Evolutionary conservation across 2,113 vertebrate genomes (phyloP), one percentile per base, ranked within the genome.

Genomic region (Callithrix jacchus): DNA sequence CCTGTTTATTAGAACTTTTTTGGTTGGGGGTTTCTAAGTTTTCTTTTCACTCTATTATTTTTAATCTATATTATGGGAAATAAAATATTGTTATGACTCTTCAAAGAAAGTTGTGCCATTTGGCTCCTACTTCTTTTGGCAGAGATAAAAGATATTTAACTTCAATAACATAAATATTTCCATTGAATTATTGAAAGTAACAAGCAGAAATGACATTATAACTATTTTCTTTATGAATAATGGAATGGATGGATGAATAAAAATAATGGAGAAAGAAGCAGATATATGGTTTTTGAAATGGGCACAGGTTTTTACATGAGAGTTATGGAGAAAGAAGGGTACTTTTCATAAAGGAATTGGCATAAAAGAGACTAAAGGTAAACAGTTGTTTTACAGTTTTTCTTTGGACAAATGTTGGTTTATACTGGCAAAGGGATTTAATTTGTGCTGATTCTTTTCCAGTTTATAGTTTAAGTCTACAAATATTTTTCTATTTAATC

Each of bases 401-500:
- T 77, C 58, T 56, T 86, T 88, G 73, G 45, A 86, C 5, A 54
- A 70, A 0, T 35, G 64, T n/a, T 95, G 10, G 86, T 92, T 92
- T 93, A 58, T 64, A 66, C 52, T 95, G 94, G 87, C 83, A 83
- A 52, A 70, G 10, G 30, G 0, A 13, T 37, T 91, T 91, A 40
- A 71, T 14, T 76, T 88, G 25, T 74, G 30, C 18, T 84, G 47
- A 84, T 56, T 66, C 40, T 90, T 90, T 95, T 80, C 68, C 47
- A 92, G 54, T 37, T 87, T 76, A 5, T 21, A 79, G 52, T 56
- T n/a, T 45, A 89, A 91, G 30, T 54, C 42, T 83, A 87, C 66
- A 91, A 92, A 88, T 64, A 84, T 68, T 82, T 82, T 97, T 96
- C 25, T 68, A 58, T 94, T 94, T 95, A 95, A 93, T 47, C 32